Base-by-base conservation (phyloP, 2,113 vertebrate species). In the Corythaixoides concolor region DNA sequence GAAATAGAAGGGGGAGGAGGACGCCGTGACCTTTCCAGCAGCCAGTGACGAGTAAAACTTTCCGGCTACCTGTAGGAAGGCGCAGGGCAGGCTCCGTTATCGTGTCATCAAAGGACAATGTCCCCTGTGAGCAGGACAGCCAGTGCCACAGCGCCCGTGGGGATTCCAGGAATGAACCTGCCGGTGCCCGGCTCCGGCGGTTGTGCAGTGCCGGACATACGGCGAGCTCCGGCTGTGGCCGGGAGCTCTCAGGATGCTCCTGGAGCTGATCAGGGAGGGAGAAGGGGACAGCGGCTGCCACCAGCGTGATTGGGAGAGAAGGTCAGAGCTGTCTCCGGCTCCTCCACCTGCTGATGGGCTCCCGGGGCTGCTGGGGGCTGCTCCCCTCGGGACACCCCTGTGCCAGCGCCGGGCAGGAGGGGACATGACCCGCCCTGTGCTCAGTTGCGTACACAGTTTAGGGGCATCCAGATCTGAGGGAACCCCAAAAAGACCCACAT, bases 1-100 rank as follows among this genome's bases (percentile, higher is more conserved):
- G 80, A 94, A 97, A 95, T 90, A 95, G 93, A 79, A 82, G 22
- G 50, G 86, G 47, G 53, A 88, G 82, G 79, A 96, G 95, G 93
- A 89, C 80, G 2, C 59, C 4, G 63, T 97, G 97, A 97, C 96
- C 96, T 97, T 97, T 96, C 93, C 69, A 81, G 91, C 84, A 92
- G 94, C 78, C 15, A 14, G 73, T 52, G 85, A 95, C 3, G 7
- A 68, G 62, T 49, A 84, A 94, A 97, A 97, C 93, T 96, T 96
- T 85, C 63, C 24, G 24, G 94, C 63, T 83, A 90, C 89, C 88
- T 88, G 94, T 89, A 76, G 93, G 79, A 97, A 95, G 59, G 83
- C 24, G 9, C 92, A 68, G 66, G 64, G 86, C 79, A 39, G 72
- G 84, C 66, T 95, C 24, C 8, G n/a, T 47, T 88, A 93, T 86